Percentiles rank a stretch among this genome's conserved stretches.
Conservation (phyloP, 1,140 invertebrate species). For the Phymastichus coffea region DNA sequence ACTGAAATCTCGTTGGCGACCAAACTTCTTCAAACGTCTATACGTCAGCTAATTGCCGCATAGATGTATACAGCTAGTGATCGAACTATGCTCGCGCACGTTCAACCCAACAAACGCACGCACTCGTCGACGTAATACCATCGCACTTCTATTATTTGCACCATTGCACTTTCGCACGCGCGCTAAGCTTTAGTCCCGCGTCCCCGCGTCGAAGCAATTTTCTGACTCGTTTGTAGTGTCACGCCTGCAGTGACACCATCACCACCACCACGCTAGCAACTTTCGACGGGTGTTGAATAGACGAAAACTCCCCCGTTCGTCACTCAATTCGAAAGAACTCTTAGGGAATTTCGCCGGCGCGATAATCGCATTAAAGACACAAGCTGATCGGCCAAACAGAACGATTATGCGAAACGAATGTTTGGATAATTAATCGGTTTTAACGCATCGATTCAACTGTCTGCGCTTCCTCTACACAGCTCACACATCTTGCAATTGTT, state of each 20-base stretch:
- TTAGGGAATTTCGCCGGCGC: conserved; percentile 4
- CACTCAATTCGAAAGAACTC: conserved; percentile 20
- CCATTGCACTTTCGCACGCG: conserved; percentile 17
- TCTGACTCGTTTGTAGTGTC: conserved; percentile 20
- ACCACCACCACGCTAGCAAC: neutral
- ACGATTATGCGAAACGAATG: neutral
- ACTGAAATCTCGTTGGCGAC: too few relatives aligned
- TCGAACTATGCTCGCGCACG: too few relatives aligned
- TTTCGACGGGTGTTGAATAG: neutral
- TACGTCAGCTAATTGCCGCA: too few relatives aligned
- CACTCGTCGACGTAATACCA: neutral
- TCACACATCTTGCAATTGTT: too few relatives aligned
- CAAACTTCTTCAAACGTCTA: too few relatives aligned
- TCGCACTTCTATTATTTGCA: conserved; percentile 15
- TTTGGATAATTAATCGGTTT: conserved; percentile 6
- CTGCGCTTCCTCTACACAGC: too few relatives aligned
- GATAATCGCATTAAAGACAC: conserved; percentile 28
- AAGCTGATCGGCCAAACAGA: conserved; percentile 5
- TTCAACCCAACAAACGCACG: neutral
- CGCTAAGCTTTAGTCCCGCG: conserved; percentile 3
- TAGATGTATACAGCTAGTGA: too few relatives aligned
- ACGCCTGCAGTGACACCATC: neutral
- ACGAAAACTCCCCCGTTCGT: neutral
- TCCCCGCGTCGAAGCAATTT: conserved; percentile 10
- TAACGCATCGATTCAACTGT: too few relatives aligned